A percentile compares a stretch with the other conserved stretches of the same genome.
Evolutionary conservation across 2,888 invertebrate genomes (phyloP).

Genomic region (Caenorhabditis imperialis): DNA sequence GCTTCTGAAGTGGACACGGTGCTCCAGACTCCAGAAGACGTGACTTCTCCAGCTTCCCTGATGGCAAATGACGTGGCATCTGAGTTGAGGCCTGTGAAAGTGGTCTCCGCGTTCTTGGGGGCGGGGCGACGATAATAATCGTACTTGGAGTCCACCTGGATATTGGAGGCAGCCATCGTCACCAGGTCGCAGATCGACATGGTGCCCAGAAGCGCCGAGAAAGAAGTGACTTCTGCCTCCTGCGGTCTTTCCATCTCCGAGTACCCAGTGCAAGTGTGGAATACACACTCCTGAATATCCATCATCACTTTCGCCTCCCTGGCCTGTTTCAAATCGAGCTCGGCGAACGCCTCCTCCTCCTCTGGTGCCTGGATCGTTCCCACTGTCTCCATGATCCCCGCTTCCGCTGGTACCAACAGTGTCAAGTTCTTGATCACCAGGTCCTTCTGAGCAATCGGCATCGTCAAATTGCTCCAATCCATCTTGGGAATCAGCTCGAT

Average conservation of each 20-base stretch:
- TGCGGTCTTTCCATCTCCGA: slow-evolving; percentile 28
- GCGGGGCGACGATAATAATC: slow-evolving; percentile 51
- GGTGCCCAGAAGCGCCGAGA: slow-evolving; percentile 46
- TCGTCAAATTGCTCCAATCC: slow-evolving; percentile 45
- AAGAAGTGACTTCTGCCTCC: slow-evolving; percentile 30
- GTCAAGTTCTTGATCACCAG: slow-evolving; percentile 40
- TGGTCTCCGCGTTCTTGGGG: slow-evolving; percentile 33
- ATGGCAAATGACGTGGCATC: slow-evolving; percentile 13
- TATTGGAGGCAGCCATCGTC: slow-evolving; percentile 48
- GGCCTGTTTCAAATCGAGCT: slow-evolving; percentile 39
- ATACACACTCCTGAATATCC: slow-evolving; percentile 40
- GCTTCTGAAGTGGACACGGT: slow-evolving; percentile 36
- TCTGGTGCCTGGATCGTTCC: slow-evolving; percentile 40
- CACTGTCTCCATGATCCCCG: slow-evolving; percentile 27
- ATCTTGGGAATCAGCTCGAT: slow-evolving; percentile 44
- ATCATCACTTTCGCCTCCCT: slow-evolving; percentile 53
- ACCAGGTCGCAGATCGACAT: slow-evolving; percentile 51
- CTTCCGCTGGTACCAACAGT: slow-evolving; percentile 18
- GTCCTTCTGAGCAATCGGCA: slow-evolving; percentile 39
- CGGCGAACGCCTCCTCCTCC: slow-evolving; percentile 43
- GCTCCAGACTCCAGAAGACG: slow-evolving; percentile 47
- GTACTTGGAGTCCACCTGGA: slow-evolving; percentile 36
- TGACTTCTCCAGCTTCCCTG: slow-evolving; percentile 34
- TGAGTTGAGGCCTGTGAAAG: slow-evolving; percentile 9
- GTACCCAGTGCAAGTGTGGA: slow-evolving; percentile 31